Percentiles rank a stretch among this genome's conserved stretches.
These are phyloP conservation scores for Drosophila nikananu DNA, from an alignment of 1,140 invertebrate species.

Conservation along the genomic window DNA sequence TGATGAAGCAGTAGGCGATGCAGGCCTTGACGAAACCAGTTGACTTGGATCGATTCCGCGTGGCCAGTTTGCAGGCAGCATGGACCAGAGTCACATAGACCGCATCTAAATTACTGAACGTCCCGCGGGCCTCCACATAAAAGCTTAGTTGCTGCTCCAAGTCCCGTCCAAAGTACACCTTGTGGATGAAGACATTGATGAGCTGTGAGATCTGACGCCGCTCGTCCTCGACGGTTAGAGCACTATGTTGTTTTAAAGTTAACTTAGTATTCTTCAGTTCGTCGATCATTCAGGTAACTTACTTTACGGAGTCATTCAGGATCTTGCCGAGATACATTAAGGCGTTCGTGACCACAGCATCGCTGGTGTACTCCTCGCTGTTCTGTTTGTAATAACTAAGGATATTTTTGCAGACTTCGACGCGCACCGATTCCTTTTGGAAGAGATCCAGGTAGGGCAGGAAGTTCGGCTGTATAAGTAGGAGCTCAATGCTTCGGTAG, in stretches of 20 bases:
- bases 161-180: constrained; percentile 93
- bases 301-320: constrained; percentile 97
- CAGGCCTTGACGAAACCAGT: constrained; percentile 95
- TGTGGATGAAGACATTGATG: constrained; percentile 92
- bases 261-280: background rate
- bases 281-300: constrained; percentile 69
- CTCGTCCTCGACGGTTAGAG: constrained; percentile 97
- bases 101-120: constrained; percentile 95
- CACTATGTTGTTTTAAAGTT: constrained; percentile 86
- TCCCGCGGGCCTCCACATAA: constrained; percentile 95
- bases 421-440: constrained; percentile 92
- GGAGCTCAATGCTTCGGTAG: constrained; percentile 87
- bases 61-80: constrained; percentile 92
- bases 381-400: constrained; percentile 88
- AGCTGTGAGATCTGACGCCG: constrained; percentile 93
- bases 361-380: constrained; percentile 88
- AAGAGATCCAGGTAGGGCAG: constrained; percentile 95
- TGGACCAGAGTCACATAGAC: constrained; percentile 95
- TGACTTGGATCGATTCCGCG: constrained; percentile 89
- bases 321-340: constrained; percentile 94
- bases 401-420: constrained; percentile 94
- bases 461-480: constrained; percentile 91
- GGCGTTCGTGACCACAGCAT: constrained; percentile 94
- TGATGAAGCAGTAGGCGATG: constrained; percentile 97
- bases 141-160: constrained; percentile 96